phyloP scores from a whole-genome alignment of 2,797 vertebrate genomes.

The Peromyscus nudipes region DNA sequence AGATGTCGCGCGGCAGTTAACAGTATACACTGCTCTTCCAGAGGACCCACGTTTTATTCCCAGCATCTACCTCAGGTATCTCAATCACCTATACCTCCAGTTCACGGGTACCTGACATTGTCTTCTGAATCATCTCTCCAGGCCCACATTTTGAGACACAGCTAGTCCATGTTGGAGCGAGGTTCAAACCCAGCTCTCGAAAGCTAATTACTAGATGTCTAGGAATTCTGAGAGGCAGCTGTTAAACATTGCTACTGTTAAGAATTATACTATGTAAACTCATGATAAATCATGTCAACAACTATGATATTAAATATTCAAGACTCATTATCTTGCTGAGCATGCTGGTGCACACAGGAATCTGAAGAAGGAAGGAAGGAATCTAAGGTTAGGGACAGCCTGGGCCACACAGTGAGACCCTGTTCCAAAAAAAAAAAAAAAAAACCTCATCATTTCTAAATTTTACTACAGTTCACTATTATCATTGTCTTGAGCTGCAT shows the following conservation, averaged over 20 bases:
- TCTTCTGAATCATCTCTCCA: background rate
- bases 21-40: background rate
- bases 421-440: background rate
- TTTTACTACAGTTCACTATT: background rate
- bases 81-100: background rate
- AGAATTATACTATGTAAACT: background rate
- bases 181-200: background rate
- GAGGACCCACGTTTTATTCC: background rate
- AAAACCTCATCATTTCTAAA: background rate
- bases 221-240: background rate
- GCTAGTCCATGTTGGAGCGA: background rate
- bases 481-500: background rate
- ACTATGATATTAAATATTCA: background rate
- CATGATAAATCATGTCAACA: background rate
- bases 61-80: background rate
- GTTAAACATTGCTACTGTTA: background rate
- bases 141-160: background rate
- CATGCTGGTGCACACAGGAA: background rate
- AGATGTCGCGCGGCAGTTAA: background rate
- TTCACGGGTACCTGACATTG: background rate
- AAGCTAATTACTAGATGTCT: conserved; percentile 15
- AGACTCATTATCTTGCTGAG: background rate
- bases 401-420: background rate
- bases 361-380: background rate
- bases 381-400: background rate